Base-by-base conservation (phyloP, 1,140 invertebrate species). In the Drosophila grimshawi region DNA sequence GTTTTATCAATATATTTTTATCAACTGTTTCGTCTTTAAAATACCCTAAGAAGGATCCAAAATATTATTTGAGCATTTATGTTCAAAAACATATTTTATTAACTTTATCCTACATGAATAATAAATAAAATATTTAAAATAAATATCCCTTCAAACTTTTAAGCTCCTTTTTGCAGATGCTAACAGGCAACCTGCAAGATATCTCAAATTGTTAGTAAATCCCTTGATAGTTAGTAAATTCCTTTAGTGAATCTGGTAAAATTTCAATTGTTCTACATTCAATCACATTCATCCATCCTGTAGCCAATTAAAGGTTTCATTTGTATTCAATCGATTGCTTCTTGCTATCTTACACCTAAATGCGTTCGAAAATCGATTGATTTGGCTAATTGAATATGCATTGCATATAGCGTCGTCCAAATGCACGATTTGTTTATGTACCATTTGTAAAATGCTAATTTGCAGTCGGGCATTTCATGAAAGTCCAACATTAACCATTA, bases 371-470 rank as follows among this genome's bases (percentile, higher is more conserved):
- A 60, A 33, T 56, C 7, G 2, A 11, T 43, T 19, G 33, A 52
- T 70, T 55, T 55, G 60, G 63, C 70, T 80, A 89, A 88, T 88
- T 88, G 32, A 81, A 89, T 81, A 89, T 89, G 76, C 85, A 51
- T 55, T 75, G 74, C 86, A 90, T 72, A 78, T 81, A 85, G 53
- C 61, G 45, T 62, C 56, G 61, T 19, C 35, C 55, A 63, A 66
- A 75, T 59, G 74, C 85, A 89, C 85, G 85, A 89, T 74, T 89
- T 76, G 63, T 62, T 78, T 70, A 78, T 83, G 69, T 68, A 70
- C 52, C 63, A 45, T 73, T 83, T 37, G 57, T 55, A 80, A 74
- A 81, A 89, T 89, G 85, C 62, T 89, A 89, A 89, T 89, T 88
- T 48, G 6, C 53, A 29, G 55, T n/a, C 64, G 53, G 2, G 35